phyloP scores from a whole-genome alignment of 2,113 vertebrate species.

The Nerophis lumbriciformis region DNA sequence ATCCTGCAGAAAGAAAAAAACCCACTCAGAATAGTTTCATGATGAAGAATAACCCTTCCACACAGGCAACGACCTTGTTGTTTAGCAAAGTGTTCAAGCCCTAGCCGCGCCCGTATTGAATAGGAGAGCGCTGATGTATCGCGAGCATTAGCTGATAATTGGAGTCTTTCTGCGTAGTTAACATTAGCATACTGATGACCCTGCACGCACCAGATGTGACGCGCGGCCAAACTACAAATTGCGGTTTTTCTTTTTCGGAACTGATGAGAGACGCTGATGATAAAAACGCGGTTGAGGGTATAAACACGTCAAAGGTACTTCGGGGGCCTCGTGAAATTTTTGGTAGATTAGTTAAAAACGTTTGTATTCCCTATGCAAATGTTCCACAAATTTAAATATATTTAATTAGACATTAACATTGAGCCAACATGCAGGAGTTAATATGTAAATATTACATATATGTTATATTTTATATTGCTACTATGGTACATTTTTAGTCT shows the following conservation, averaged over 20 bases:
- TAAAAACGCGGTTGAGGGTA: not conserved
- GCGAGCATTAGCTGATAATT: conserved; percentile 53
- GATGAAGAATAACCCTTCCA: not conserved
- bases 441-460: no score
- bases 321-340: no score
- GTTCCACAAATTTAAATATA: no score
- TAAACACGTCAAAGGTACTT: no score
- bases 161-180: conserved; percentile 50
- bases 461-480: no score
- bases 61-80: conserved; percentile 1
- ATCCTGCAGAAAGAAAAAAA: no score
- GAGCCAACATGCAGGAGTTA: no score
- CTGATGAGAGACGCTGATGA: not conserved
- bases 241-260: not conserved
- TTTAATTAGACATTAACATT: no score
- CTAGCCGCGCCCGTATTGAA: conserved; percentile 48
- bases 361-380: no score
- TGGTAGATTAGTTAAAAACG: no score
- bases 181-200: conserved; percentile 59
- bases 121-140: conserved; percentile 40
- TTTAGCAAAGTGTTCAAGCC: conserved; percentile 63
- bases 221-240: not conserved
- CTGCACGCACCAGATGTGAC: conserved; percentile 20
- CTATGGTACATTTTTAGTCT: no score
- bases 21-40: conserved; percentile 17